A percentile compares a stretch with the other conserved stretches of the same genome.
Evolutionary conservation across 2,888 invertebrate species (phyloP).

Genomic region (Tetragonula carbonaria): DNA sequence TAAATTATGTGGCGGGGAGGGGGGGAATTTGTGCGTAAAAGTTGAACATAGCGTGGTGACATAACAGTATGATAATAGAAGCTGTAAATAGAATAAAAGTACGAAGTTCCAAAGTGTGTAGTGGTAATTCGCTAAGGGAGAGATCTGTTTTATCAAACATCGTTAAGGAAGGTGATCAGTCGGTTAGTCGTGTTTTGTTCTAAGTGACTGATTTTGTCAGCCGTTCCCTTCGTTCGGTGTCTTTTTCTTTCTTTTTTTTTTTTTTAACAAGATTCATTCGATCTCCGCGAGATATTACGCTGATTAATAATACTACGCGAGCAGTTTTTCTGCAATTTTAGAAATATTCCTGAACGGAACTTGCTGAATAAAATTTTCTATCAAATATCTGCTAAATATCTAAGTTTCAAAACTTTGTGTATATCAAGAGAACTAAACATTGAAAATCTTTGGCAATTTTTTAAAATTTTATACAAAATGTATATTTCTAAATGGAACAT

Average conservation of each 20-base stretch:
- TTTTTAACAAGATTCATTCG: not conserved
- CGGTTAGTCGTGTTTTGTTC: constrained; percentile 59
- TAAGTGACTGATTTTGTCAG: constrained; percentile 50
- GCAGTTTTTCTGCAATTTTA: no score
- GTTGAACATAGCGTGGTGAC: constrained; percentile 74
- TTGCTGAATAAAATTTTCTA: no score
- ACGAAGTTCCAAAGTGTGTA: constrained; percentile 62
- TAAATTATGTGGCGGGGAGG: not conserved
- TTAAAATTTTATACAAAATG: no score
- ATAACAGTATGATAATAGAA: constrained; percentile 72
- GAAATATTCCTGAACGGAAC: no score
- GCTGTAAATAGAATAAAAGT: constrained; percentile 72
- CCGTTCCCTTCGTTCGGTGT: constrained; percentile 57
- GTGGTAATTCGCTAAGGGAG: constrained; percentile 62
- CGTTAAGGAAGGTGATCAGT: constrained; percentile 53
- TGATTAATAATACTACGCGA: no score
- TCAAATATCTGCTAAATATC: no score
- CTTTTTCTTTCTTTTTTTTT: constrained; percentile 8
- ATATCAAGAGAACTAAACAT: no score
- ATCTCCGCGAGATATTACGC: no score
- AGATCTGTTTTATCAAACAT: constrained; percentile 58
- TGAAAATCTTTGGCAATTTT: no score
- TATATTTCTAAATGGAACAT: no score
- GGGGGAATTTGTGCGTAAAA: constrained; percentile 53
- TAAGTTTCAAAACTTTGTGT: no score